A percentile compares a stretch with the other conserved stretches of the same genome.
Conservation (phyloP, 2,888 invertebrate species). For the Eilema sororculum region DNA sequence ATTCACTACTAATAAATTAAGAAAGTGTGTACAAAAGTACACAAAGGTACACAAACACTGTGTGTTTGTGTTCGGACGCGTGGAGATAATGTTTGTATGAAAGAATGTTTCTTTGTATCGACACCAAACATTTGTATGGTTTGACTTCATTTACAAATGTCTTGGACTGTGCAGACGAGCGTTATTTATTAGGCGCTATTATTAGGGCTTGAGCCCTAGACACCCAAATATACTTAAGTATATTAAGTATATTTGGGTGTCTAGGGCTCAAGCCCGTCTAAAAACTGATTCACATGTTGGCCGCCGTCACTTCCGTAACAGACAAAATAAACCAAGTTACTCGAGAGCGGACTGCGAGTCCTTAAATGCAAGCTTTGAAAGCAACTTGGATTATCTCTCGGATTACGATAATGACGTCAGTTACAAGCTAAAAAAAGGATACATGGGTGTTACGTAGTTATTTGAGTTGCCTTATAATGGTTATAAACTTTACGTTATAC, state of each 20-base stretch:
- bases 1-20: slow-evolving; percentile 21
- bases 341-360: neutral
- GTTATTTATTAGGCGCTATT: slow-evolving; percentile 14
- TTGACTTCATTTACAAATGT: slow-evolving; percentile 45
- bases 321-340: neutral
- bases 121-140: slow-evolving; percentile 39
- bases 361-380: too few relatives aligned
- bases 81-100: slow-evolving; percentile 30
- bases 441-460: neutral
- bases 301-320: neutral
- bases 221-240: too few relatives aligned
- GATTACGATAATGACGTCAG: neutral
- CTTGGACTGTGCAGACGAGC: slow-evolving; percentile 19
- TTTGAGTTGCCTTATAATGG: neutral
- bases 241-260: neutral
- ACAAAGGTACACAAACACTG: slow-evolving; percentile 28
- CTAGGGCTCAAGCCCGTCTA: neutral
- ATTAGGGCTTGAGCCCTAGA: too few relatives aligned
- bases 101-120: slow-evolving; percentile 43
- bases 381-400: neutral
- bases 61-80: slow-evolving; percentile 47
- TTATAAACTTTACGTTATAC: neutral
- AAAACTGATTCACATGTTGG: too few relatives aligned
- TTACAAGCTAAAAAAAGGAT: neutral
- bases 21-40: slow-evolving; percentile 26